Percentiles rank a stretch among this genome's conserved stretches.
phyloP scores from a whole-genome alignment of 1,140 invertebrate genomes.

The Magallana angulata region DNA sequence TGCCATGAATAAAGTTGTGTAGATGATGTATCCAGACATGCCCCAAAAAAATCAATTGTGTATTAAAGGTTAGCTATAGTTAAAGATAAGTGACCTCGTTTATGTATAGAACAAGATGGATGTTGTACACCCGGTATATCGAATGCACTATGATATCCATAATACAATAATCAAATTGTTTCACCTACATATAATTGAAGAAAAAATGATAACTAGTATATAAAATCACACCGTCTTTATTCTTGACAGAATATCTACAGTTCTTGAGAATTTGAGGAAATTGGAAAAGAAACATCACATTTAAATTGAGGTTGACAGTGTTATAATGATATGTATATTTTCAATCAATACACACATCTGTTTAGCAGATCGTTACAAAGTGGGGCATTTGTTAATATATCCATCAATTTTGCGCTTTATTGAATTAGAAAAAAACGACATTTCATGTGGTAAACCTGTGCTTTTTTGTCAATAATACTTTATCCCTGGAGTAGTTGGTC shows the following conservation, averaged over 20 bases:
- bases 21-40: too few relatives aligned
- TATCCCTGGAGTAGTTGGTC: background rate
- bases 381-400: background rate
- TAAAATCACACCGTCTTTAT: background rate
- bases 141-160: too few relatives aligned
- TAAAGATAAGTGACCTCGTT: too few relatives aligned
- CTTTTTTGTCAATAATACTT: background rate
- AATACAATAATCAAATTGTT: too few relatives aligned
- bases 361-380: slow-evolving; percentile 16
- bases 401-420: slow-evolving; percentile 1
- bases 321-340: background rate
- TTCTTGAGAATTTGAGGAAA: background rate
- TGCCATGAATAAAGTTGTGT: too few relatives aligned
- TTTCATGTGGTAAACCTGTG: background rate
- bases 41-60: too few relatives aligned
- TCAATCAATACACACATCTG: slow-evolving; percentile 1
- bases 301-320: background rate
- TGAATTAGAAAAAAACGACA: slow-evolving; percentile 8
- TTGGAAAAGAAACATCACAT: background rate
- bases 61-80: too few relatives aligned
- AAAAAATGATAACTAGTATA: too few relatives aligned
- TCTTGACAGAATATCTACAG: background rate
- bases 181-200: too few relatives aligned
- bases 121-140: too few relatives aligned
- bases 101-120: too few relatives aligned